phyloP scores from a whole-genome alignment of 2,797 vertebrate genomes.

The Helostoma temminkii region DNA sequence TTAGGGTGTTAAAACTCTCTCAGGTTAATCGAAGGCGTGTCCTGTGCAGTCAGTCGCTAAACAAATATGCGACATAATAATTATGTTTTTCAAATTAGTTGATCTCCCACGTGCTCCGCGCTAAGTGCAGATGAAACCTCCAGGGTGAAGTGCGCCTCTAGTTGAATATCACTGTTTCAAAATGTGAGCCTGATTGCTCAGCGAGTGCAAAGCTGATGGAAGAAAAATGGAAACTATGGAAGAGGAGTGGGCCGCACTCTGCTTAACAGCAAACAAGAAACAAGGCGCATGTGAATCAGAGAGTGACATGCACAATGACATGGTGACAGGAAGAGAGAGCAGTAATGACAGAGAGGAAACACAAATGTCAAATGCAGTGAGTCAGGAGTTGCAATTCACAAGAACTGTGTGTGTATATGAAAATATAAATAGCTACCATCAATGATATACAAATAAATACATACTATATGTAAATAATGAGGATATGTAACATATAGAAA shows the following conservation, averaged over 20 bases:
- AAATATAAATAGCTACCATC: background rate
- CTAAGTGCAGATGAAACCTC: background rate
- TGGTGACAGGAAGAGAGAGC: conserved; percentile 30
- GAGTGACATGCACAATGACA: conserved; percentile 30
- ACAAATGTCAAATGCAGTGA: conserved; percentile 43
- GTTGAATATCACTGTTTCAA: background rate
- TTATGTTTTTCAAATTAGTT: background rate
- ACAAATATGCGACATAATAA: background rate
- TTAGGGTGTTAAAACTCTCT: conserved; percentile 9
- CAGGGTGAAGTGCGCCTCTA: background rate
- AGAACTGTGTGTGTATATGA: background rate
- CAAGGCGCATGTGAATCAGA: conserved; percentile 34
- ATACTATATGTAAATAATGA: background rate
- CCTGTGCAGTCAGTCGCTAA: background rate
- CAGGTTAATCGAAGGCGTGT: conserved; percentile 4
- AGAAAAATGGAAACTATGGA: background rate
- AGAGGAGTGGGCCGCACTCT: conserved; percentile 10
- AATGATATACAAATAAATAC: background rate
- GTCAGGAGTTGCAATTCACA: conserved; percentile 10
- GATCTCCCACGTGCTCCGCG: background rate
- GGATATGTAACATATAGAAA: background rate
- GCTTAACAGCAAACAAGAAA: conserved; percentile 34
- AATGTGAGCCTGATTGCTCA: background rate
- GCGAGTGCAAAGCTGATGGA: background rate
- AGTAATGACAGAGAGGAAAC: conserved; percentile 28